Evolutionary conservation across 1,140 invertebrate species (phyloP).

Genomic region (Formica exsecta): DNA sequence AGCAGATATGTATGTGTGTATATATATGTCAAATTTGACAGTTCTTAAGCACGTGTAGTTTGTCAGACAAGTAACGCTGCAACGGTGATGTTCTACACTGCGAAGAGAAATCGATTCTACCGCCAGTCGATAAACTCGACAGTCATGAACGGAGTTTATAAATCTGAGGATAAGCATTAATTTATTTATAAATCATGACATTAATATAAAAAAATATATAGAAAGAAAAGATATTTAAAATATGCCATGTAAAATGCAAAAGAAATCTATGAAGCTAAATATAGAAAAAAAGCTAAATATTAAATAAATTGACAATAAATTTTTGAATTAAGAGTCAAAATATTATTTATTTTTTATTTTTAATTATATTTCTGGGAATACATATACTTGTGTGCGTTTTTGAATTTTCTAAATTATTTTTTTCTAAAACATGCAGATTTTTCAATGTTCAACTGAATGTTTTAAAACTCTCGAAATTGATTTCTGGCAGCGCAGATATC

Average conservation of each 20-base stretch:
- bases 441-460: not conserved
- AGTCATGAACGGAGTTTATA: conserved; percentile 18
- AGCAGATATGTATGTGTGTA: not conserved
- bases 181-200: conserved; percentile 21
- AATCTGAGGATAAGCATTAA: conserved; percentile 11
- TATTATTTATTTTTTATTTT: not conserved
- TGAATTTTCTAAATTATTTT: not conserved
- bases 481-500: not conserved
- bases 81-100: conserved; percentile 51
- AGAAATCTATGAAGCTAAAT: not conserved
- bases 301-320: not conserved
- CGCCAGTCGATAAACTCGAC: conserved; percentile 64
- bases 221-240: not conserved
- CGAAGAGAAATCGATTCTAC: conserved; percentile 37
- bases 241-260: not conserved
- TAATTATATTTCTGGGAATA: not conserved
- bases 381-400: no score
- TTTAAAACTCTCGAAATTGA: not conserved
- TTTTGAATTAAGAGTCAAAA: not conserved
- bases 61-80: conserved; percentile 15
- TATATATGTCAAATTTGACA: not conserved
- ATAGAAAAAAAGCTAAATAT: not conserved
- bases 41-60: not conserved
- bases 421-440: not conserved
- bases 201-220: not conserved